These are phyloP conservation scores for Semaprochilodus insignis DNA, from an alignment of 2,797 vertebrate genomes.

Conservation along the genomic window DNA sequence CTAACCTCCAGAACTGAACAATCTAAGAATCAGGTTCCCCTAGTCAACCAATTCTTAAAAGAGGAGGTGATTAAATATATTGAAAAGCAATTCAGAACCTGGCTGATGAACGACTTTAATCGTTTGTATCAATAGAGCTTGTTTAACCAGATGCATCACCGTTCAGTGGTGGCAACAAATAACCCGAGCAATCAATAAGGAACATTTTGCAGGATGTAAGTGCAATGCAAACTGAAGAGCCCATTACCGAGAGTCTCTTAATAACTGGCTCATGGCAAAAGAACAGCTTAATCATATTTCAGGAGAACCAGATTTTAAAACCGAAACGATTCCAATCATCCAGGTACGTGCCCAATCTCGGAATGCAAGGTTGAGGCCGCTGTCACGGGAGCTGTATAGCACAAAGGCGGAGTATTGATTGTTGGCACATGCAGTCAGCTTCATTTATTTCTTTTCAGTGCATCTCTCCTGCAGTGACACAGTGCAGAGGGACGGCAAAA, in stretches of 20 bases:
- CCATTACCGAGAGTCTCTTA: not conserved
- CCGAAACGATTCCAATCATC: not conserved
- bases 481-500: not conserved
- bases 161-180: not conserved
- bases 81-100: not conserved
- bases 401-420: not conserved
- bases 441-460: not conserved
- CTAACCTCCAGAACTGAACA: too few relatives aligned
- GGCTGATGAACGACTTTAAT: constrained; percentile 17
- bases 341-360: not conserved
- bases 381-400: not conserved
- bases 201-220: not conserved
- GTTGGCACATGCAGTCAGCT: not conserved
- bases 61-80: not conserved
- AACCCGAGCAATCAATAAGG: not conserved
- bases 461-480: not conserved
- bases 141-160: constrained; percentile 5
- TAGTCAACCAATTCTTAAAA: not conserved
- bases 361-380: not conserved
- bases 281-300: not conserved
- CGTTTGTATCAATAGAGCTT: not conserved
- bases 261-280: not conserved
- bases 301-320: not conserved
- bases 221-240: not conserved
- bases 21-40: not conserved